A percentile compares a stretch with the other conserved stretches of the same genome.
These are phyloP conservation scores for Daubentonia madagascariensis DNA, from an alignment of 2,113 vertebrate species.

Conservation along the genomic window DNA sequence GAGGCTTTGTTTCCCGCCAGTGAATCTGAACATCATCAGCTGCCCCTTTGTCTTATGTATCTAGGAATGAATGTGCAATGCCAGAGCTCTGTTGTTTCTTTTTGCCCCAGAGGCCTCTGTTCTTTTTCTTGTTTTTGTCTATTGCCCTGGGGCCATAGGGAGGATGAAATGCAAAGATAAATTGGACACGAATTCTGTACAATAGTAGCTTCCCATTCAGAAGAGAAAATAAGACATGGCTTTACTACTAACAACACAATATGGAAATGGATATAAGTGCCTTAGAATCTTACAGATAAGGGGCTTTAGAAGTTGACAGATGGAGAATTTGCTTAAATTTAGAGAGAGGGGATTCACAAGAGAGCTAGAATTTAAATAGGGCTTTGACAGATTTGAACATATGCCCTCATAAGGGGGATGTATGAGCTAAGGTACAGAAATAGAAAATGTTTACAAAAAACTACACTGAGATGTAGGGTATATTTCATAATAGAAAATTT, in stretches of 20 bases:
- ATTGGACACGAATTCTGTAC: neutral
- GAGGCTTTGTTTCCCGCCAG: neutral
- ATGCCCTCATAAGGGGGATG: neutral
- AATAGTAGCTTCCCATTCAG: neutral
- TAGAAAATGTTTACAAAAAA: neutral
- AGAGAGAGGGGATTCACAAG: neutral
- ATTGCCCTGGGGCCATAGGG: neutral
- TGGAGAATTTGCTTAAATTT: neutral
- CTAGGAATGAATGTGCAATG: neutral
- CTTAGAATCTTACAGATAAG: neutral
- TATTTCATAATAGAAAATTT: neutral
- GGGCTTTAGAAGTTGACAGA: neutral
- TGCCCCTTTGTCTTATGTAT: neutral
- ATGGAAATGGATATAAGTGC: neutral
- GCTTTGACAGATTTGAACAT: constrained; percentile 24
- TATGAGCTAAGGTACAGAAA: neutral
- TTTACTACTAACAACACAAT: neutral
- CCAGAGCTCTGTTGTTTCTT: neutral
- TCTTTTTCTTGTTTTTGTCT: neutral
- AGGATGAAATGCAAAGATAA: neutral
- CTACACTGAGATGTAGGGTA: neutral
- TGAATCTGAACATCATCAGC: neutral
- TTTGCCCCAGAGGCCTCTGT: neutral
- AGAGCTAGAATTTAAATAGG: neutral
- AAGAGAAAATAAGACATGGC: neutral